Evolutionary conservation across 2,888 invertebrate species (phyloP).

Genomic region (Graphium colonna): DNA sequence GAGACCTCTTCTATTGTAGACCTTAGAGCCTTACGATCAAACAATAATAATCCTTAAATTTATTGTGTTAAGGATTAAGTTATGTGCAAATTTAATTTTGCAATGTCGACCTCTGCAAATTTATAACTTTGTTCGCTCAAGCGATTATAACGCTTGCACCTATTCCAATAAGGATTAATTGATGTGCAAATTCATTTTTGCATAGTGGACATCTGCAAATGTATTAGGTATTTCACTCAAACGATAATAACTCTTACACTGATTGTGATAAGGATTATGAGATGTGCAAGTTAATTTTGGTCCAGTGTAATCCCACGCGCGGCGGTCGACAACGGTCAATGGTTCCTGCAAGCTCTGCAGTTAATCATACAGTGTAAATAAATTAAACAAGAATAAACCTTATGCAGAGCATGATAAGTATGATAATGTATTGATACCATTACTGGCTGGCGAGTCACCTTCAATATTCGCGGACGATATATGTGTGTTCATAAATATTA

Average conservation of each 20-base stretch:
- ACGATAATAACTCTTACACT: conserved; percentile 31
- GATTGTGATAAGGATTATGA: conserved; percentile 30
- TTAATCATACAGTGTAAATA: background rate
- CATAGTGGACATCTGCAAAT: no score
- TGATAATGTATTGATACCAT: background rate
- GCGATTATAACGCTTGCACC: no score
- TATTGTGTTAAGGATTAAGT: conserved; percentile 31
- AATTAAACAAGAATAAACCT: conserved; percentile 2
- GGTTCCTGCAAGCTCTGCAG: conserved; percentile 30
- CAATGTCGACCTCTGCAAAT: no score
- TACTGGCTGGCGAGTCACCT: no score
- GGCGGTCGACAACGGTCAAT: conserved; percentile 51
- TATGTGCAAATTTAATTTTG: no score
- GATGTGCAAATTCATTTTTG: no score
- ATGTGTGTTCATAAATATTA: no score
- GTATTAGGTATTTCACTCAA: conserved; percentile 2
- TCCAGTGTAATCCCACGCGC: conserved; percentile 42
- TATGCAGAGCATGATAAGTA: conserved; percentile 13
- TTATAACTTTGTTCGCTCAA: no score
- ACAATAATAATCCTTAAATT: conserved; percentile 31
- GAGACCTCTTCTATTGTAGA: conserved; percentile 63
- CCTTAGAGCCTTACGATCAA: no score
- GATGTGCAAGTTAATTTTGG: conserved; percentile 23
- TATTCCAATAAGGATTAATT: no score
- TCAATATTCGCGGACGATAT: no score